Evolutionary conservation across 2,113 vertebrate species (phyloP).

Genomic region (Sorex araneus): DNA sequence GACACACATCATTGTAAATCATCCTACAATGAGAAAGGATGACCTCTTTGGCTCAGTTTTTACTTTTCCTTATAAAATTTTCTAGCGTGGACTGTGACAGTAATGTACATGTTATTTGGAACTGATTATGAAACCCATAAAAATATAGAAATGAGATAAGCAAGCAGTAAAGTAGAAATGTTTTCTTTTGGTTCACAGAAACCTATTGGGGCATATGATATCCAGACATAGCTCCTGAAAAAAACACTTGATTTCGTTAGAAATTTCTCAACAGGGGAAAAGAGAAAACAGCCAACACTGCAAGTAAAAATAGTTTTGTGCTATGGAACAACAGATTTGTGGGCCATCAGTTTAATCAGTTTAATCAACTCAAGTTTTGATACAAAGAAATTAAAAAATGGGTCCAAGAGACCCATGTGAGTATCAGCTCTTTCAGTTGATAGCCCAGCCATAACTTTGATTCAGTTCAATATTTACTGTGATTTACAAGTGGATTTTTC

Average conservation of each 20-base stretch:
- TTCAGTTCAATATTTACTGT: no score
- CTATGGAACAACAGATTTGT: neutral
- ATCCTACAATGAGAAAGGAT: neutral
- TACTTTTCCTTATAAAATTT: neutral
- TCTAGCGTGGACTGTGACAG: neutral
- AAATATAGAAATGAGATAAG: neutral
- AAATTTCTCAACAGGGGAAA: no score
- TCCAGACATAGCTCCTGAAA: neutral
- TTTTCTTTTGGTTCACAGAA: neutral
- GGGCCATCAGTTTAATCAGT: accelerated
- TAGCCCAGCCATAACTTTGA: no score
- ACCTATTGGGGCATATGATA: neutral
- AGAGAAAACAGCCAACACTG: no score
- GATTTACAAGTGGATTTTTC: no score
- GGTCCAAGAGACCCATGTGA: no score
- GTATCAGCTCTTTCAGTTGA: neutral
- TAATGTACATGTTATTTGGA: neutral
- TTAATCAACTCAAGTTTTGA: no score
- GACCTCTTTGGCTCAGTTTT: neutral
- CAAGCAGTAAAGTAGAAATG: neutral
- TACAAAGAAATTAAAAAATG: slow-evolving; percentile 49
- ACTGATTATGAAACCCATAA: neutral
- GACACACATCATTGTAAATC: neutral
- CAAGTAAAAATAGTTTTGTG: no score
- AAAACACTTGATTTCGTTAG: no score